A percentile compares a stretch with the other conserved stretches of the same genome.
Conservation (phyloP, 2,797 vertebrate species). For the Ataeniobius toweri region DNA sequence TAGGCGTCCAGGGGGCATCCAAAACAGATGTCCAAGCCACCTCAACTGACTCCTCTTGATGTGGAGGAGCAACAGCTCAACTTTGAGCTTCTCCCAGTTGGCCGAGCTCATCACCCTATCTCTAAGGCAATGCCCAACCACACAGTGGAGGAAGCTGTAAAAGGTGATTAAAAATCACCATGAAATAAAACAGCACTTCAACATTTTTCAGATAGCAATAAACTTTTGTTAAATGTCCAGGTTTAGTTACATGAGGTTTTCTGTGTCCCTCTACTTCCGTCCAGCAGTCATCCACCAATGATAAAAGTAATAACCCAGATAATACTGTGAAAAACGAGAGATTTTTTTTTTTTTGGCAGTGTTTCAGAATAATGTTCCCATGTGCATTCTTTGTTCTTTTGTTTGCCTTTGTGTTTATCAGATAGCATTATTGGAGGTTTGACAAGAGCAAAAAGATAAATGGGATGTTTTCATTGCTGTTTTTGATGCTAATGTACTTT, state of each 20-base stretch:
- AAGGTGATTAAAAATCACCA: neutral
- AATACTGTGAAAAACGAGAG: conserved; percentile 17
- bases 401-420: conserved; percentile 53
- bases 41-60: too few species aligned
- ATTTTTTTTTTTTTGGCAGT: conserved; percentile 32
- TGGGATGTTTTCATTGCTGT: conserved; percentile 57
- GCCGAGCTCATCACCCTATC: too few species aligned
- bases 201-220: neutral
- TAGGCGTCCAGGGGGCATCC: too few species aligned
- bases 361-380: conserved; percentile 37
- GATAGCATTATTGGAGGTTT: conserved; percentile 49
- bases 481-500: conserved; percentile 63
- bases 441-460: conserved; percentile 61
- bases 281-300: conserved; percentile 16
- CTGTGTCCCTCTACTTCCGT: neutral
- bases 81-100: too few species aligned
- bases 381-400: conserved; percentile 46
- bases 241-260: neutral
- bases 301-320: conserved; percentile 39
- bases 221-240: neutral
- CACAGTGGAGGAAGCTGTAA: neutral
- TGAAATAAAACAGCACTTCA: neutral
- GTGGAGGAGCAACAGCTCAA: too few species aligned
- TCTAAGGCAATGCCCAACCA: too few species aligned
- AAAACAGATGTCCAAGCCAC: too few species aligned